A percentile compares a stretch with the other conserved stretches of the same genome.
Evolutionary conservation across 1,140 invertebrate genomes (phyloP).

Genomic region (Aradophagus sp.): DNA sequence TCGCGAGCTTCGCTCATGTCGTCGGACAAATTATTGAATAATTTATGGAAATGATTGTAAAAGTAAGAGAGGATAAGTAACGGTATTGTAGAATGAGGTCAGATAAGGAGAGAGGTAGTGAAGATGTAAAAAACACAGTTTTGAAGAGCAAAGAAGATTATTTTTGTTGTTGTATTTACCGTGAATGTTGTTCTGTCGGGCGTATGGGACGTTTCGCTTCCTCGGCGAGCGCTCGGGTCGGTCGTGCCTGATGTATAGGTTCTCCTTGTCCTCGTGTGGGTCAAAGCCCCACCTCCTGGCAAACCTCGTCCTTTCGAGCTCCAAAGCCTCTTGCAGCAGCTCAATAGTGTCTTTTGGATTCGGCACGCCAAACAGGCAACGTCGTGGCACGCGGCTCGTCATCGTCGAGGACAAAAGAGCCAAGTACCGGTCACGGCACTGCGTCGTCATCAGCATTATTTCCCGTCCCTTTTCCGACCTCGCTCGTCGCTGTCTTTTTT

Average conservation of each 20-base stretch:
- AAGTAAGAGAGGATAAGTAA: no score
- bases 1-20: no score
- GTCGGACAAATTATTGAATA: no score
- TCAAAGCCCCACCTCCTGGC: slow-evolving; percentile 68
- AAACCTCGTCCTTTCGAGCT: slow-evolving; percentile 67
- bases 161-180: no score
- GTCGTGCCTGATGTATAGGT: slow-evolving; percentile 54
- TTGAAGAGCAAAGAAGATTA: not conserved
- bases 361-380: slow-evolving; percentile 67
- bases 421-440: slow-evolving; percentile 68
- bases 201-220: slow-evolving; percentile 64
- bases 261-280: slow-evolving; percentile 70
- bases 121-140: no score
- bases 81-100: no score
- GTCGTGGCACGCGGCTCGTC: slow-evolving; percentile 65
- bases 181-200: slow-evolving; percentile 69
- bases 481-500: no score
- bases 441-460: slow-evolving; percentile 66
- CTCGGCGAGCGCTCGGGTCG: slow-evolving; percentile 59
- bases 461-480: no score
- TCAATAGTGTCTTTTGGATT: slow-evolving; percentile 68
- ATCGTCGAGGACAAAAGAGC: slow-evolving; percentile 60
- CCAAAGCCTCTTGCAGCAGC: slow-evolving; percentile 66
- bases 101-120: no score
- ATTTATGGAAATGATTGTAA: no score